Evolutionary conservation across 2,888 invertebrate genomes (phyloP).

Genomic region (Sepioteuthis lessoniana): DNA sequence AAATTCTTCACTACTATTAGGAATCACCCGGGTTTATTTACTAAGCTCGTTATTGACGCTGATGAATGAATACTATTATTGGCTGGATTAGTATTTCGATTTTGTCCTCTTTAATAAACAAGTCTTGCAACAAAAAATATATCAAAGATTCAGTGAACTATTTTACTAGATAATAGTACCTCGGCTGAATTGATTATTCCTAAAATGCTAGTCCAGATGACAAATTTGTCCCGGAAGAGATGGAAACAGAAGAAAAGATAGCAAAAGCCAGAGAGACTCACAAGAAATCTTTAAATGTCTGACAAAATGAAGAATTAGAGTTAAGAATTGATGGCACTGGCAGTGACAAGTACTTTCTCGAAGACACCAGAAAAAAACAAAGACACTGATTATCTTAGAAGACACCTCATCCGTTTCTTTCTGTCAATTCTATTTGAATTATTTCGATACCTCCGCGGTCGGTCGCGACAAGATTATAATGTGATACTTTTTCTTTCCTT

Average conservation of each 20-base stretch:
- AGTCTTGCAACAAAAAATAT: too few relatives aligned
- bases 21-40: too few relatives aligned
- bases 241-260: not conserved
- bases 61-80: too few relatives aligned
- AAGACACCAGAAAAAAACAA: not conserved
- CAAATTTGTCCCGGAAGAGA: not conserved
- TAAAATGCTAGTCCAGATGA: not conserved
- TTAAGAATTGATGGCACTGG: not conserved
- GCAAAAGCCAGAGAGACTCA: not conserved
- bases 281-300: not conserved
- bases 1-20: too few relatives aligned
- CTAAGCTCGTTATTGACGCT: too few relatives aligned
- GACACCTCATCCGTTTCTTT: not conserved
- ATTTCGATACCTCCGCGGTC: too few relatives aligned
- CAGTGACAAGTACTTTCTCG: not conserved
- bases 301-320: not conserved
- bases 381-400: not conserved
- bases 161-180: not conserved
- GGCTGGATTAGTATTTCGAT: too few relatives aligned
- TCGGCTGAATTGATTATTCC: not conserved
- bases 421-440: not conserved
- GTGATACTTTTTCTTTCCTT: too few relatives aligned
- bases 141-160: too few relatives aligned
- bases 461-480: too few relatives aligned
- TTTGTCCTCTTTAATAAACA: too few relatives aligned